Percentiles rank a stretch among this genome's conserved stretches.
Evolutionary conservation across 2,113 vertebrate species (phyloP).

Genomic region (Dascyllus trimaculatus): DNA sequence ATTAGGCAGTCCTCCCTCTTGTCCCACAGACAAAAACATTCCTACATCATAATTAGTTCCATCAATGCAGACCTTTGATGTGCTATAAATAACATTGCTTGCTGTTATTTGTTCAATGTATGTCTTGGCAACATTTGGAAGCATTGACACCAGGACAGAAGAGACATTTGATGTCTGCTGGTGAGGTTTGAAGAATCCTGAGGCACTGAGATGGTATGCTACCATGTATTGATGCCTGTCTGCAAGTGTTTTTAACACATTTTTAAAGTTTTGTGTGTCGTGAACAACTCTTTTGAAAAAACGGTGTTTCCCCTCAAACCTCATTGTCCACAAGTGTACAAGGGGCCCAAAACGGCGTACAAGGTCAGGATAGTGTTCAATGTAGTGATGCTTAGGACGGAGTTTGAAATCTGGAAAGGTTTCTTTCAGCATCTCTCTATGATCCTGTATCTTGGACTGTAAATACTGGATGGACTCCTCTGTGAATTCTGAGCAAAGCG

Average conservation of each 20-base stretch:
- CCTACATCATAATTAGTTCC: no score
- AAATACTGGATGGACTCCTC: constrained; percentile 15
- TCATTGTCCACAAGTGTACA: constrained; percentile 50
- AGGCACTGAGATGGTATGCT: no score
- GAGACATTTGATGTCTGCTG: no score
- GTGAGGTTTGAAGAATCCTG: no score
- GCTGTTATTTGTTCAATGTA: no score
- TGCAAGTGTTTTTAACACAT: constrained; percentile 8
- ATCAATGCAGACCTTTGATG: no score
- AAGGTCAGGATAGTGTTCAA: constrained; percentile 26
- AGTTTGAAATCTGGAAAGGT: constrained; percentile 24
- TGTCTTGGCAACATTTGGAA: no score
- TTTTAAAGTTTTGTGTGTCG: constrained; percentile 39
- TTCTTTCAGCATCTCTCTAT: background rate
- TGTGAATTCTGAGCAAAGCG: background rate
- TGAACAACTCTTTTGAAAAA: constrained; percentile 46
- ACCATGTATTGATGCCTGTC: background rate
- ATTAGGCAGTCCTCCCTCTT: no score
- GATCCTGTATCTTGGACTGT: background rate
- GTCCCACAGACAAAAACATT: no score
- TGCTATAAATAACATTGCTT: no score
- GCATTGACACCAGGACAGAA: no score
- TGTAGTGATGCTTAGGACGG: constrained; percentile 38
- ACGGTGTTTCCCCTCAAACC: constrained; percentile 43
- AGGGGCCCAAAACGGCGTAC: constrained; percentile 34